Evolutionary conservation across 2,888 invertebrate species (phyloP), one percentile per base, ranked within the genome.

Genomic region (Andrena trimmerana): DNA sequence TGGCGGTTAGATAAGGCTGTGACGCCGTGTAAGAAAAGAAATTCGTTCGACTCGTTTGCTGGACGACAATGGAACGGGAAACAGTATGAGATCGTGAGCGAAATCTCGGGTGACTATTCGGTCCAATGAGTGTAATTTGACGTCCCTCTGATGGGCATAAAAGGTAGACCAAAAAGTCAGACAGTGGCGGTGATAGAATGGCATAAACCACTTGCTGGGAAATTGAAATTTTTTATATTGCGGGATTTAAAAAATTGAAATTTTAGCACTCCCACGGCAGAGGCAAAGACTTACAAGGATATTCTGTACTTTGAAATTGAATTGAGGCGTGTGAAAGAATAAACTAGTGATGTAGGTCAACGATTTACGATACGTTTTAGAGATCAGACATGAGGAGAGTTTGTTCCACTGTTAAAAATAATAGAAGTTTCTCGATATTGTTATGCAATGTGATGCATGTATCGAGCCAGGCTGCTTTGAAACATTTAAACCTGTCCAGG

Each of bases 401-500:
- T 50, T 59, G 36, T 36, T 48, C 36, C 24, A 52, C 42, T 48
- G 60, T 33, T 54, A 48, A 78, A 78, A 68, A 84, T 72, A 81
- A 88, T 77, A 60, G 62, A 75, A 31, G 33, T 48, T 69, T 57
- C 59, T 29, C 10, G 82, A 80, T 78, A 81, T 83, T 78, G 77
- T 85, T 73, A 79, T 86, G 72, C 72, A 59, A 75, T 60, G 78
- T 36, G 73, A 65, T 66, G 67, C 50, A 81, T 76, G 87, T 69
- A 88, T 86, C 79, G 76, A 79, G 65, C 70, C 65, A 59, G 50
- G 70, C 75, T 62, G 83, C 82, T 87, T 87, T 81, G 84, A 87
- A 87, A 86, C 86, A 89, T 88, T 88, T 89, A 86, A 84, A 86
- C 80, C 85, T 62, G 80, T 52, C 52, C 60, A 69, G 67, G 71